Evolutionary conservation across 1,140 invertebrate species (phyloP).

Genomic region (Ladona fulva): DNA sequence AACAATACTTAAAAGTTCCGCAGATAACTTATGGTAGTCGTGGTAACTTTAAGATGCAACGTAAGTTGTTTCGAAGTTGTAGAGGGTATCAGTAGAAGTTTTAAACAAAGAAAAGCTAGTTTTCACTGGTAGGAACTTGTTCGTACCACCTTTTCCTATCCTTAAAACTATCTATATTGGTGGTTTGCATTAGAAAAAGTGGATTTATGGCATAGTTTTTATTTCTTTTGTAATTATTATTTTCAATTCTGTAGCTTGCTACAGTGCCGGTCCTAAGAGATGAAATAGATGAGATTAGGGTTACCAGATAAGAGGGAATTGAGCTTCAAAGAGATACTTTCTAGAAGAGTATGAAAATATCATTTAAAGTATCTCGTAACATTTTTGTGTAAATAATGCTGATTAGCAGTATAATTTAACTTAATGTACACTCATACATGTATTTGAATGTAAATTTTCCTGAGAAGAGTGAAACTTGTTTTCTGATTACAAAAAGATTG

Average conservation of each 20-base stretch:
- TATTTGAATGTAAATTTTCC: no score
- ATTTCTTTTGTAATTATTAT: neutral
- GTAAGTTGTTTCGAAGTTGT: constrained; percentile 12
- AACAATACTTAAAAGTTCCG: constrained; percentile 21
- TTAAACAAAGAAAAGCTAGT: neutral
- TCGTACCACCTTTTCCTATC: neutral
- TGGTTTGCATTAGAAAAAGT: neutral
- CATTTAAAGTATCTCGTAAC: no score
- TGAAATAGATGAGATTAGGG: no score
- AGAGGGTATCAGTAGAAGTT: neutral
- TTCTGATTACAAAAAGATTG: no score
- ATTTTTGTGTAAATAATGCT: no score
- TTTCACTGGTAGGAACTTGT: neutral
- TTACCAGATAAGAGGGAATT: no score
- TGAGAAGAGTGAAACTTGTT: no score
- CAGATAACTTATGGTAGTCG: constrained; percentile 19
- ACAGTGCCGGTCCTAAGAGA: neutral
- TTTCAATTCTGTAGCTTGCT: neutral
- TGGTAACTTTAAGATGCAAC: constrained; percentile 15
- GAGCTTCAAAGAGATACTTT: no score
- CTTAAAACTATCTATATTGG: neutral
- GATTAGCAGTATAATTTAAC: no score
- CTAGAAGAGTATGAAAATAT: no score
- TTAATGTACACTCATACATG: no score
- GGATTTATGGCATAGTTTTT: neutral